These are phyloP conservation scores for Muraenolepis orangiensis DNA, from an alignment of 2,797 vertebrate genomes.

Conservation along the genomic window DNA sequence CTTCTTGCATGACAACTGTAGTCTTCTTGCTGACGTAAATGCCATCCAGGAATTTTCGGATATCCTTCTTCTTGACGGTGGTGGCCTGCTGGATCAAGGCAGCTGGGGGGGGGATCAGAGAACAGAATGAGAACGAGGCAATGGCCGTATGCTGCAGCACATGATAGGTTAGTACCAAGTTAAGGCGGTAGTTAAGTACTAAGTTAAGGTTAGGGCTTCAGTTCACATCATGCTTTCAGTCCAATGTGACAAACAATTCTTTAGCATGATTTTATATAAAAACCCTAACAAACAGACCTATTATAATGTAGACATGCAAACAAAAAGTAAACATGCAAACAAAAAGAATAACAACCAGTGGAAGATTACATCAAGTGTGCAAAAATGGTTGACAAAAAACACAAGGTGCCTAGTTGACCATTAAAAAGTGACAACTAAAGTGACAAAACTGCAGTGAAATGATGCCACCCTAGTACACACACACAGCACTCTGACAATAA, in stretches of 20 bases:
- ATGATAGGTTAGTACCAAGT: background rate
- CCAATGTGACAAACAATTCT: background rate
- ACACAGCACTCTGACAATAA: too few species aligned
- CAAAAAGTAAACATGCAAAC: background rate
- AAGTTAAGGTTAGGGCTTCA: background rate
- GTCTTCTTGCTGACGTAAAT: slow-evolving; percentile 71
- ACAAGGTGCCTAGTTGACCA: background rate
- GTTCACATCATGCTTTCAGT: background rate
- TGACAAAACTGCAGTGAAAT: background rate
- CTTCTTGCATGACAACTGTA: slow-evolving; percentile 58
- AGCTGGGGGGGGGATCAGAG: slow-evolving; percentile 28
- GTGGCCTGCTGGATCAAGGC: slow-evolving; percentile 64
- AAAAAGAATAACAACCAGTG: background rate
- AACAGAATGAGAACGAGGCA: background rate
- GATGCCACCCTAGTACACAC: too few species aligned
- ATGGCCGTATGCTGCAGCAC: slow-evolving; percentile 3
- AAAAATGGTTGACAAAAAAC: background rate
- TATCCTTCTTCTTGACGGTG: slow-evolving; percentile 59
- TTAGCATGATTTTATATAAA: background rate
- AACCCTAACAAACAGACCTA: background rate
- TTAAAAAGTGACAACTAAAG: background rate
- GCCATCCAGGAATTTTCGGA: slow-evolving; percentile 68
- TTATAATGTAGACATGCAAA: background rate
- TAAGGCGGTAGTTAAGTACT: too few species aligned
- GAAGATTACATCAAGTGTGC: background rate